Conservation (phyloP, 64 coral and sea anemone species). For the Porites australiensis region DNA sequence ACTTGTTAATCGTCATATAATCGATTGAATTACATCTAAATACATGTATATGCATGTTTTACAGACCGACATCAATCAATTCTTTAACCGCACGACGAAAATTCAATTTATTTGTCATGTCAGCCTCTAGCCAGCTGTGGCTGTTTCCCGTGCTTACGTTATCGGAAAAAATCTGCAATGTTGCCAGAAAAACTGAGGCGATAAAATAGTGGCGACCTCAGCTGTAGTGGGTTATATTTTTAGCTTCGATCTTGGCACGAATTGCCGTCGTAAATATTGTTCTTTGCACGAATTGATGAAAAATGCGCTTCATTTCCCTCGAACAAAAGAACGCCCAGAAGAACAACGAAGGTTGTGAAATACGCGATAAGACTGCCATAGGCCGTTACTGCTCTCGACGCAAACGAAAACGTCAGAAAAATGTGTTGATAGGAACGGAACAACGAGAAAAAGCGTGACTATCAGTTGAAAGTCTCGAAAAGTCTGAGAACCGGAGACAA, state of each 20-base stretch:
- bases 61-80: conserved; percentile 69
- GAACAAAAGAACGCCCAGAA: not conserved
- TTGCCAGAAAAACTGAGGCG: conserved; percentile 19
- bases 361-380: not conserved
- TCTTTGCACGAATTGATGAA: not conserved
- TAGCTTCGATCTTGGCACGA: not conserved
- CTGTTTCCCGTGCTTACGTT: conserved; percentile 26
- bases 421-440: not conserved
- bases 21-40: conserved; percentile 97
- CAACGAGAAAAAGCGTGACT: not conserved
- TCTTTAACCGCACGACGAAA: not conserved
- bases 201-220: conserved; percentile 26
- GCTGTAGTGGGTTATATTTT: conserved; percentile 25
- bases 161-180: conserved; percentile 4
- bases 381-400: not conserved
- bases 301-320: not conserved
- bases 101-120: conserved; percentile 18
- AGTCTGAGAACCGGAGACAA: not conserved
- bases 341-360: not conserved
- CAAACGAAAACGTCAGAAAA: not conserved
- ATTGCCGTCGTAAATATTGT: not conserved
- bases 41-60: conserved; percentile 90
- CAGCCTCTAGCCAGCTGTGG: not conserved
- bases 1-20: conserved; percentile 98
- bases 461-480: too few species aligned